A percentile compares a stretch with the other conserved stretches of the same genome.
These are phyloP conservation scores for Drosophila subquinaria DNA, from an alignment of 2,888 invertebrate genomes.

Conservation along the genomic window DNA sequence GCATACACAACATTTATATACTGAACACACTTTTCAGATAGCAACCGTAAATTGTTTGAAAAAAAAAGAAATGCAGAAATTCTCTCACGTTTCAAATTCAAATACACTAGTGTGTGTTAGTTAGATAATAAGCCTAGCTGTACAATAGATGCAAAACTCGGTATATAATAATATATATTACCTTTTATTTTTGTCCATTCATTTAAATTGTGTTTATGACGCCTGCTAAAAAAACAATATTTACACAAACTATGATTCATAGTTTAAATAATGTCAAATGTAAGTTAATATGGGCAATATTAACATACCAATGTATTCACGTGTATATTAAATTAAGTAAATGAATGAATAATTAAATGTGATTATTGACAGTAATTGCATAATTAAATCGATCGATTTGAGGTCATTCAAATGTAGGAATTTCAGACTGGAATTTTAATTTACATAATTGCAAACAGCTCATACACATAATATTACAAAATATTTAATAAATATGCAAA, in stretches of 20 bases:
- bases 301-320: background rate
- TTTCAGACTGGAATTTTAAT: background rate
- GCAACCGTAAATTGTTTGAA: conserved; percentile 10
- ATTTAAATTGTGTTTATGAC: background rate
- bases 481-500: background rate
- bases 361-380: conserved; percentile 1
- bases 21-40: conserved; percentile 14
- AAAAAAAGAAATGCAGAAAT: conserved; percentile 9
- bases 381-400: conserved; percentile 10
- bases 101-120: background rate
- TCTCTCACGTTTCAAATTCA: conserved; percentile 14
- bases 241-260: background rate
- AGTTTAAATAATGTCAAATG: background rate
- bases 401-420: background rate
- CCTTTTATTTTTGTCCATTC: background rate
- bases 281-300: background rate
- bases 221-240: background rate
- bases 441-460: background rate
- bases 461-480: background rate
- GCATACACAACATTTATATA: conserved; percentile 24
- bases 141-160: background rate
- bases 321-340: background rate
- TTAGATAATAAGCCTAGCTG: background rate
- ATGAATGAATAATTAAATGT: background rate
- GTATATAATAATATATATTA: background rate